Conservation (phyloP, 2,888 invertebrate genomes). For the Erebia palarica region DNA sequence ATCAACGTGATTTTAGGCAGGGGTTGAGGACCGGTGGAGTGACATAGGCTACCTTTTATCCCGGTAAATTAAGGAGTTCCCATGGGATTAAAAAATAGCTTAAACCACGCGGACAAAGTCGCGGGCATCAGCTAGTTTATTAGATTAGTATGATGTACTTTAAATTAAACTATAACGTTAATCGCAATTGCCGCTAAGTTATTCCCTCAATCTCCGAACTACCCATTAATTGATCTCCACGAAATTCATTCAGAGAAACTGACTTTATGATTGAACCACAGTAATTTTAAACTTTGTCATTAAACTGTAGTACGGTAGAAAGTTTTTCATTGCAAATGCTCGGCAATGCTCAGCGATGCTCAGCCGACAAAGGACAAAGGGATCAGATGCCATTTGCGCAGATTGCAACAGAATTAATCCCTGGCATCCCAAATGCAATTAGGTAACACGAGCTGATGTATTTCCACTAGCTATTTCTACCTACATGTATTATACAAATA, state of each 20-base stretch:
- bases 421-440: slow-evolving; percentile 11
- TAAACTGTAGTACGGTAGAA: neutral
- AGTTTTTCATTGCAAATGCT: slow-evolving; percentile 11
- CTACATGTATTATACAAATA: neutral
- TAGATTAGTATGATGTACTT: no score
- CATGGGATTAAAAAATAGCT: no score
- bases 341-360: slow-evolving; percentile 1
- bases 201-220: no score
- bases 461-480: slow-evolving; percentile 3
- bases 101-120: no score
- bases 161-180: no score
- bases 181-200: no score
- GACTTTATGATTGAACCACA: neutral
- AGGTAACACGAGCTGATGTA: slow-evolving; percentile 9
- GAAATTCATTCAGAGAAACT: neutral
- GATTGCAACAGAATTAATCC: slow-evolving; percentile 15
- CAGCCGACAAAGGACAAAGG: slow-evolving; percentile 6
- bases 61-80: no score
- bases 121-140: no score
- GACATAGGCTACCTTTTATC: no score
- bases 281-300: slow-evolving; percentile 10
- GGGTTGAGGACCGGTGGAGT: no score
- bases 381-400: slow-evolving; percentile 1
- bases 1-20: no score
- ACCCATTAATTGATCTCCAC: no score